Evolutionary conservation across 2,113 vertebrate species (phyloP).

Genomic region (Herpailurus yagouaroundi): DNA sequence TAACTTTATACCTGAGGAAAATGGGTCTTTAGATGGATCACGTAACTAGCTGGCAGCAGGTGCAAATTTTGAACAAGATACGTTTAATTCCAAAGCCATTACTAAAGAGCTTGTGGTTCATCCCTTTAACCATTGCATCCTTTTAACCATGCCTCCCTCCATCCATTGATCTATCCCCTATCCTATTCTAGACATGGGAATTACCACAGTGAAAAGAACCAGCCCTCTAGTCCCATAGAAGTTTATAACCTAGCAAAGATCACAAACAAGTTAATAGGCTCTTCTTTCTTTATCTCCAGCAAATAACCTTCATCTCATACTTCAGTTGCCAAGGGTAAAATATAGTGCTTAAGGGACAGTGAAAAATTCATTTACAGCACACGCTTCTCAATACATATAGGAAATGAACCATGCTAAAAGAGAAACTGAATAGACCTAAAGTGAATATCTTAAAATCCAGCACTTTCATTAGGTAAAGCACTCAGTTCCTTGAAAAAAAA

Average conservation of each 20-base stretch:
- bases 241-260: not conserved
- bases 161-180: not conserved
- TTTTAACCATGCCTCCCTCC: not conserved
- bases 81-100: conserved; percentile 1
- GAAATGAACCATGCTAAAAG: conserved; percentile 27
- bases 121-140: not conserved
- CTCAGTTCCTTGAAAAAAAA: not conserved
- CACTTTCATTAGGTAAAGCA: conserved; percentile 31
- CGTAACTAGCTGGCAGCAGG: not conserved
- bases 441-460: not conserved
- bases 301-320: not conserved
- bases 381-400: not conserved
- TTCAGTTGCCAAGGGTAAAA: not conserved
- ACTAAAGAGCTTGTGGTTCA: not conserved
- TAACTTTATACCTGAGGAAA: conserved; percentile 37
- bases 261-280: not conserved
- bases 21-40: not conserved
- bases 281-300: conserved; percentile 10
- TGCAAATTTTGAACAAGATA: conserved; percentile 7
- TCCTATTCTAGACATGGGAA: not conserved
- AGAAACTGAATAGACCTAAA: not conserved
- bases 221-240: not conserved
- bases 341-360: not conserved
- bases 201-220: not conserved
- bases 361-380: not conserved